Conservation (phyloP, 1,140 invertebrate genomes). For the Trachelipus rathkii region DNA sequence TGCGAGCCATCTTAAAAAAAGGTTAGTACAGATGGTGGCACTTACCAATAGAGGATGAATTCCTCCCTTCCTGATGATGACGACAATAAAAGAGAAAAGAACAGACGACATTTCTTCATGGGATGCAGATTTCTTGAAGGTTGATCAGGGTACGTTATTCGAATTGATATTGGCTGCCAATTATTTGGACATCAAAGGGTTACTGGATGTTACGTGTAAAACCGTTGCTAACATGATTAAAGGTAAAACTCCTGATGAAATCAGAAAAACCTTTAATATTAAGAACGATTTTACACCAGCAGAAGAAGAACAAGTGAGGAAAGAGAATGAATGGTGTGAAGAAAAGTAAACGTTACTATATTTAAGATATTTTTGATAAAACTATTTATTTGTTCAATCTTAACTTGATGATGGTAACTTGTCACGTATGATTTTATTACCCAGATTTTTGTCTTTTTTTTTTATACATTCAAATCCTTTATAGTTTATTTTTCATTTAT, state of each 20-base stretch:
- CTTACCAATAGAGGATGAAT: constrained; percentile 94
- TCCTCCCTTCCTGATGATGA: constrained; percentile 91
- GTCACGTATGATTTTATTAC: no score
- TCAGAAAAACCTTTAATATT: constrained; percentile 98
- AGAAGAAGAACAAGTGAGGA: constrained; percentile 92
- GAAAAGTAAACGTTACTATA: constrained; percentile 67
- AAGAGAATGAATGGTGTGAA: constrained; percentile 99
- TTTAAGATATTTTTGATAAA: no score
- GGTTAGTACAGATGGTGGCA: constrained; percentile 93
- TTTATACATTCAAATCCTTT: no score
- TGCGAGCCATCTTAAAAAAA: constrained; percentile 93
- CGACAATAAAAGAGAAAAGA: constrained; percentile 94
- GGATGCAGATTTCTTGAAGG: constrained; percentile 96
- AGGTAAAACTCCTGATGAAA: constrained; percentile 96
- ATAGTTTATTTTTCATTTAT: no score
- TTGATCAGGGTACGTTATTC: constrained; percentile 92
- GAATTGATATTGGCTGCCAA: constrained; percentile 94
- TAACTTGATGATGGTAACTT: no score
- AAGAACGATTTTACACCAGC: constrained; percentile 97
- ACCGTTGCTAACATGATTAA: constrained; percentile 99
- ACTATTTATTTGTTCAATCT: no score
- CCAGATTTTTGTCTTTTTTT: no score
- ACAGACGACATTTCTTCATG: constrained; percentile 98
- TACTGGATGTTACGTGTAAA: constrained; percentile 96
- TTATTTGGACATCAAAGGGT: constrained; percentile 94